Base-by-base conservation (phyloP, 2,797 vertebrate genomes). In the Tenualosa ilisha region DNA sequence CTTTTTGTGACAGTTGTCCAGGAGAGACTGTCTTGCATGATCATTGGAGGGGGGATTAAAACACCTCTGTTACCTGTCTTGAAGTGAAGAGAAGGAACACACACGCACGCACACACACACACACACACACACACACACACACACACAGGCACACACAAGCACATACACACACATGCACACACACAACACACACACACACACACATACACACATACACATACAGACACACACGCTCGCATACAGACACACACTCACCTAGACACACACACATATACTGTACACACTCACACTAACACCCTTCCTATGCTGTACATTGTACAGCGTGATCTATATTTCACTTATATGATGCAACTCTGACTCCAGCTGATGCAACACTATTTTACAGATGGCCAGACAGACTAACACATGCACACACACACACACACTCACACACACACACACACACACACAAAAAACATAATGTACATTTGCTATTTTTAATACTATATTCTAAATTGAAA, bases 241-340 rank as follows among this genome's bases (percentile, higher is more conserved):
- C 51, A 15, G 8, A 54, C 51, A 54, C 51, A 54, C 51, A 12
- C 51, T 13, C 46, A 65, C 8, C 11, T n/a, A 12, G 89, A 82
- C 91, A 88, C 91, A 91, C 88, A 82, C 84, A n/a, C 1, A 61
- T 61, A 61, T 15, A 46, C n/a, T n/a, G n/a, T n/a, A 83, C 26
- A 83, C 90, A 13, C 37, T 87, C 93, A 84, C 65, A 68, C 26
- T 63, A n/a, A 24, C 61, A 8, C 22, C n/a, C 61, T 13, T 72
- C 65, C 37, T 72, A 31, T 72, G 65, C 12, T 37, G 65, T 15
- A 31, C 26, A 37, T 72, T n/a, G n/a, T n/a, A n/a, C 65, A 72
- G 37, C 65, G 37, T 72, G 26, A 15, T 15, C 1, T 72, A 31
- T 72, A 72, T 72, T 72, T 9, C 65, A 31, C 65, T 72, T 72